These are phyloP conservation scores for Lobophora halterata DNA, from an alignment of 2,888 invertebrate genomes.

Conservation along the genomic window DNA sequence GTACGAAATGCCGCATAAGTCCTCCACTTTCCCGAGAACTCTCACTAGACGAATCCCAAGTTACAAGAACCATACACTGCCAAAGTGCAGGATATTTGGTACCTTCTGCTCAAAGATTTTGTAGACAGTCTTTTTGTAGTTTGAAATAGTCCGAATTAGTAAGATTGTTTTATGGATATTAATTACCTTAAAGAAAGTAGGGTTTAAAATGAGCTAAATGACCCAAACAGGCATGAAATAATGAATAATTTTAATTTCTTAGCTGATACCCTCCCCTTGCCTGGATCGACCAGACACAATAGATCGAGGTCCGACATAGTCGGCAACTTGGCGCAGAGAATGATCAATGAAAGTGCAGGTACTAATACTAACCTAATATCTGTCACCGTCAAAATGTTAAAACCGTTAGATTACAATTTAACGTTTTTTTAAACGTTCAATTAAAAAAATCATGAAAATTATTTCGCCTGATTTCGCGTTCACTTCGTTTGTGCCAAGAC, in stretches of 20 bases:
- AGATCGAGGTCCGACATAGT: conserved; percentile 72
- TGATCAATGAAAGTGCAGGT: conserved; percentile 71
- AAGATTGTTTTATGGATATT: neutral
- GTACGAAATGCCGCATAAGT: conserved; percentile 59
- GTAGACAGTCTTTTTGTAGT: conserved; percentile 5
- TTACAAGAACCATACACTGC: conserved; percentile 73
- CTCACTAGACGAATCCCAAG: conserved; percentile 51
- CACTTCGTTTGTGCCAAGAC: too few relatives aligned
- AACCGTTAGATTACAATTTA: too few relatives aligned
- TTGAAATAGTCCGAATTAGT: too few relatives aligned
- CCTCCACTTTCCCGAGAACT: conserved; percentile 67
- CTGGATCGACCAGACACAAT: conserved; percentile 61
- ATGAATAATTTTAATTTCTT: conserved; percentile 33
- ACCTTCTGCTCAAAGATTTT: conserved; percentile 25
- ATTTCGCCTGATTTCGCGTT: too few relatives aligned
- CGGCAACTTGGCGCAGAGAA: conserved; percentile 65
- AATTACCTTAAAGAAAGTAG: neutral
- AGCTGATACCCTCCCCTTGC: conserved; percentile 62
- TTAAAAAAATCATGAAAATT: too few relatives aligned
- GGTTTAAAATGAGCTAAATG: too few relatives aligned
- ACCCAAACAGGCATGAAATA: too few relatives aligned
- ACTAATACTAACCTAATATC: too few relatives aligned
- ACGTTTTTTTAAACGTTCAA: too few relatives aligned
- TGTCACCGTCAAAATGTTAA: too few relatives aligned
- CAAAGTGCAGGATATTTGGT: conserved; percentile 68